Base-by-base conservation (phyloP, 2,113 vertebrate genomes). In the Ophiodon elongatus region DNA sequence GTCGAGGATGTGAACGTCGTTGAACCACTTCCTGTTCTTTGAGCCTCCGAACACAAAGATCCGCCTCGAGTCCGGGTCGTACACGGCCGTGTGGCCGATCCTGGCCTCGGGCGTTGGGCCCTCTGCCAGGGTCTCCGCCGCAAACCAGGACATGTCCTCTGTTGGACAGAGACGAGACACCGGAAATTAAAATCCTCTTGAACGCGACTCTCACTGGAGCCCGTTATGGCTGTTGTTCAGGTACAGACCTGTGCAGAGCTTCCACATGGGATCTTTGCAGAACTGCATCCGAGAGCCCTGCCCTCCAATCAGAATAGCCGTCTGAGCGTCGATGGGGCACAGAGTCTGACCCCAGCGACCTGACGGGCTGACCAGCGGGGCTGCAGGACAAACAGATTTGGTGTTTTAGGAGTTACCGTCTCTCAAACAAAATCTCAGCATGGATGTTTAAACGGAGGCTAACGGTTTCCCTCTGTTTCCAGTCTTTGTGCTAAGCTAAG, bases 41-140 rank as follows among this genome's bases (percentile, higher is more conserved):
- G 93, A 96, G 59, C 96, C 95, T 7, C 96, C 95, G 19, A 96
- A 96, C 29, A 96, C 92, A 56, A 94, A 95, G 84, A 96, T 95
- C 8, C 93, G 65, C 5, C 84, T 84, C 0, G 94, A 95, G 10
- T 94, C 94, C 0, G 94, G 87, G 83, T 96, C 95, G 33, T 94
- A 96, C 65, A 94, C 86, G 0, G 90, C 92, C 0, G 95, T 95
- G 91, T 95, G 96, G 27, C 96, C 96, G 23, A 95, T 96, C 50
- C 96, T 88, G 69, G 93, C 88, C 73, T 96, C 96, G 0, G 95
- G 95, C 11, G 94, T 95, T 2, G 93, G 95, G 69, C 95, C 95
- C 66, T 95, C 91, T 0, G 95, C 91, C 54, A 96, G 81, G 13
- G 95, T 95, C 87, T 95, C 95, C 4, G 94, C 94, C 1, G 95